Evolutionary conservation across 2,113 vertebrate genomes (phyloP), one percentile per base, ranked within the genome.

Genomic region (Corydoras maculifer): DNA sequence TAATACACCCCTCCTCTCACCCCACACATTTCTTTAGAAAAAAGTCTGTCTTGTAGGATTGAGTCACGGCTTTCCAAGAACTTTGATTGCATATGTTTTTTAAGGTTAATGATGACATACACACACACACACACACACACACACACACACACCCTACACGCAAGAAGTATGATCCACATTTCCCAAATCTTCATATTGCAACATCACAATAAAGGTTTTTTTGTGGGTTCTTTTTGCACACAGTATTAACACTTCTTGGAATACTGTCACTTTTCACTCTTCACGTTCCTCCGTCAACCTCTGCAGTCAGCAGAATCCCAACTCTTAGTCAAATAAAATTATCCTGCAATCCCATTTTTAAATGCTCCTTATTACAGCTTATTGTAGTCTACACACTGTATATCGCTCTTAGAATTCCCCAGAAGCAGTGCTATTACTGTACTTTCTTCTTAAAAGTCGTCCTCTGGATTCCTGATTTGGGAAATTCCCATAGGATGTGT

Each of bases 51-150:
- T 59, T n/a, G 35, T 68, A 64, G 63, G 31, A 58, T 32, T 67
- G 69, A 64, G 31, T 61, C 69, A 73, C 62, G 65, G 75, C 74
- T 75, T 79, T 73, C 77, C 77, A 75, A 72, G 68, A 77, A 73
- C 64, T 66, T 29, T 53, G 58, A 35, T 7, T 55, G 55, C 18
- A 58, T 58, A 18, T 18, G 13, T 69, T 69, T 69, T 69, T 55
- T 55, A 69, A 14, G 29, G 58, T 32, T 18, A 58, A 12, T 43
- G 9, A 48, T 13, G 54, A 54, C 11, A 29, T 49, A 30, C 65
- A 12, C 62, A 58, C 50, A 70, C 65, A 54, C 61, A 0, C 64
- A 69, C n/a, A 15, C 62, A 18, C 32, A 31, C 69, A 48, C 69
- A 62, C 68, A 51, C 57, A 1, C 35, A 5, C 3, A 5, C 25